Evolutionary conservation across 1,140 invertebrate genomes (phyloP).

Genomic region (Goniozus legneri): DNA sequence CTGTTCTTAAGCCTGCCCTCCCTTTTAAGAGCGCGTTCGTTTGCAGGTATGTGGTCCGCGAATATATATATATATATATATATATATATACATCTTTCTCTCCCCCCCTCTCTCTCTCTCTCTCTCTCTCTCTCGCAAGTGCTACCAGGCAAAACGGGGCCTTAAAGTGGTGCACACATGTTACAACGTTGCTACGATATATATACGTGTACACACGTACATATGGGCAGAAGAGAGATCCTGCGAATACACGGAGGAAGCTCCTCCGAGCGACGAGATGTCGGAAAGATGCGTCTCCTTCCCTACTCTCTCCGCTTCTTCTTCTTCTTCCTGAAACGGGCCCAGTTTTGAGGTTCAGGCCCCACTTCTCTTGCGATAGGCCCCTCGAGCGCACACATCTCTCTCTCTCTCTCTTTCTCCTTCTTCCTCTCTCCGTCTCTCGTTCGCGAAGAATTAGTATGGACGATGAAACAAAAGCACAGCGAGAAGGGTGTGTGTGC

Average conservation of each 20-base stretch:
- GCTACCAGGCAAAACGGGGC: slow-evolving; percentile 5
- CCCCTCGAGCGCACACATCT: not conserved
- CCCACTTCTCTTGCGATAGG: not conserved
- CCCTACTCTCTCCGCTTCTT: too few species aligned
- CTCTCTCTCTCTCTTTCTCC: not conserved
- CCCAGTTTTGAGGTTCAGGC: too few species aligned
- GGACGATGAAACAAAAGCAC: slow-evolving; percentile 50
- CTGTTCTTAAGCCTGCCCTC: slow-evolving; percentile 38
- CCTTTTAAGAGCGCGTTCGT: slow-evolving; percentile 33
- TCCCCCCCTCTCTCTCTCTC: not conserved
- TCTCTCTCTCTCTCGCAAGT: too few species aligned
- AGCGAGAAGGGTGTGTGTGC: slow-evolving; percentile 20
- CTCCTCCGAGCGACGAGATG: not conserved
- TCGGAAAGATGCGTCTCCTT: not conserved
- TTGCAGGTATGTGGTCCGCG: slow-evolving; percentile 36
- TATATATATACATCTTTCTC: too few species aligned
- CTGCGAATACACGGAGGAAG: not conserved
- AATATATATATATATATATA: too few species aligned
- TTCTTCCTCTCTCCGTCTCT: slow-evolving; percentile 7
- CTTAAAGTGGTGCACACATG: slow-evolving; percentile 19
- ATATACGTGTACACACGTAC: too few species aligned
- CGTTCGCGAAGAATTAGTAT: slow-evolving; percentile 49
- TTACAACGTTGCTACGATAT: too few species aligned
- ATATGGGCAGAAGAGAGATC: too few species aligned
- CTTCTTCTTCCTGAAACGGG: too few species aligned